Evolutionary conservation across 2,113 vertebrate genomes (phyloP).

Genomic region (Cygnus buccinator): DNA sequence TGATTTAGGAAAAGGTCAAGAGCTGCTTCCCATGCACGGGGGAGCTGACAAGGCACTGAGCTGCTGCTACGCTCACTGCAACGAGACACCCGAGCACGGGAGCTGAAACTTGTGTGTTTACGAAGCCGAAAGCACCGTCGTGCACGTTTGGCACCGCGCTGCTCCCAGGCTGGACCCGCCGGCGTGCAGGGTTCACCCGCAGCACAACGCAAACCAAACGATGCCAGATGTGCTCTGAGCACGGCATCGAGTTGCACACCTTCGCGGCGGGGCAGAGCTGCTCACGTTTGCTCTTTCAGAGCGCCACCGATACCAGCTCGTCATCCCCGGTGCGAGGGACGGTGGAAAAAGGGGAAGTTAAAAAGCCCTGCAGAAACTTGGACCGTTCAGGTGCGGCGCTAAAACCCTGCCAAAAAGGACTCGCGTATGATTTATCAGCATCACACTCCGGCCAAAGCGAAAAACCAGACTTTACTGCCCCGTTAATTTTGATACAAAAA

Average conservation of each 20-base stretch:
- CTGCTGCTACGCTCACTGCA: neutral
- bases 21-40: neutral
- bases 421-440: slow-evolving; percentile 34
- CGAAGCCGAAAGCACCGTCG: neutral
- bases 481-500: slow-evolving; percentile 61
- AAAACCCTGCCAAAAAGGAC: slow-evolving; percentile 41
- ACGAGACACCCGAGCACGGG: neutral
- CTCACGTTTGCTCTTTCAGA: neutral
- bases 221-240: slow-evolving; percentile 67
- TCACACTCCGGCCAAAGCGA: slow-evolving; percentile 4
- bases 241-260: slow-evolving; percentile 50
- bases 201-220: slow-evolving; percentile 32
- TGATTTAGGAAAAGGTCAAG: neutral
- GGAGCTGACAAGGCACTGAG: neutral
- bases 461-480: slow-evolving; percentile 52
- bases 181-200: neutral
- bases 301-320: neutral
- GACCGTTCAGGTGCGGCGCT: slow-evolving; percentile 3
- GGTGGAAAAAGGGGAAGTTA: slow-evolving; percentile 24
- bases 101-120: neutral
- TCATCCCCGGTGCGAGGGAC: neutral
- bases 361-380: slow-evolving; percentile 55
- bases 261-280: neutral
- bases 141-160: neutral
- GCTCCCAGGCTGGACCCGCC: neutral